These are phyloP conservation scores for Turritopsis dohrnii DNA, from an alignment of 30 jellyfish, hydroid and myxozoan genomes.

Conservation along the genomic window DNA sequence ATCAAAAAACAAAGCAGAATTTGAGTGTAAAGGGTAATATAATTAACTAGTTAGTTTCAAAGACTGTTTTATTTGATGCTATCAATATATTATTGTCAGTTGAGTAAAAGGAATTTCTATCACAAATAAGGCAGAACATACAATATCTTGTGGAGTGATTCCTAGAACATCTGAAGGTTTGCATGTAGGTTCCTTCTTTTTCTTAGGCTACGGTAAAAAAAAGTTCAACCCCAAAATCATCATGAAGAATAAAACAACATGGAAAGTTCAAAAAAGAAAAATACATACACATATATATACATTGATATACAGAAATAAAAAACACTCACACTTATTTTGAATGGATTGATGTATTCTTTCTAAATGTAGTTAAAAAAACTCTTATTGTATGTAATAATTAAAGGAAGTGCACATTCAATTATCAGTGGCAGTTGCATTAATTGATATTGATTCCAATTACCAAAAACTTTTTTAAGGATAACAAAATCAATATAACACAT, in stretches of 20 bases:
- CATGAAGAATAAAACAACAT: background rate
- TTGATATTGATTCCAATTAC: background rate
- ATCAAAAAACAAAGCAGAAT: background rate
- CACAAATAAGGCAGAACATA: background rate
- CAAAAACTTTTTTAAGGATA: background rate
- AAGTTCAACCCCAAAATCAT: background rate
- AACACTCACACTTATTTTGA: background rate
- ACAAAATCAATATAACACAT: background rate
- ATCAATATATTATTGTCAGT: background rate
- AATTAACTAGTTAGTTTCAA: background rate
- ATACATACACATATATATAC: background rate
- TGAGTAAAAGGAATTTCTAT: background rate
- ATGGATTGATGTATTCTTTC: background rate
- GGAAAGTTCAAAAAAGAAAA: background rate
- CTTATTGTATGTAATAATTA: background rate
- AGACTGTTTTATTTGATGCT: background rate
- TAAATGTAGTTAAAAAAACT: background rate
- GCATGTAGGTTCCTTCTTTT: background rate
- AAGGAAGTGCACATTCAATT: background rate
- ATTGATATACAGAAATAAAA: background rate
- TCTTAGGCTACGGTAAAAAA: background rate
- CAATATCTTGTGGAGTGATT: background rate
- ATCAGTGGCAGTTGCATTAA: background rate
- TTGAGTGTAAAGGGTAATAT: background rate
- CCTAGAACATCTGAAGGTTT: background rate